phyloP scores from a whole-genome alignment of 2,888 invertebrate species.

The Pinctada fucata region DNA sequence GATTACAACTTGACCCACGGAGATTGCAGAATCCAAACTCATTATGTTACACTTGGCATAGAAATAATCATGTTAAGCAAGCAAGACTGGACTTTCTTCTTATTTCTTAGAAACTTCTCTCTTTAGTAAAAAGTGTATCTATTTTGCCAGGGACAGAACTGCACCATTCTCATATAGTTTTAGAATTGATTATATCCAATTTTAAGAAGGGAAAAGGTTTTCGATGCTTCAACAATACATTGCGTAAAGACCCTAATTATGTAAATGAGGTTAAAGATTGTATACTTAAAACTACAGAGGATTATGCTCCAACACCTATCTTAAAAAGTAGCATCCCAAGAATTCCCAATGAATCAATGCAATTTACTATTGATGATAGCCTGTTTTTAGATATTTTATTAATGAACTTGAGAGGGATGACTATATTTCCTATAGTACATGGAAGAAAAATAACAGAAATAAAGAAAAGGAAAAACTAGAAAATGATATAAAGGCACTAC shows the following conservation, averaged over 20 bases:
- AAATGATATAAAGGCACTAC: not conserved
- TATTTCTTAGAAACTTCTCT: not conserved
- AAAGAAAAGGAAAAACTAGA: not conserved
- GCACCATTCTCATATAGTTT: not conserved
- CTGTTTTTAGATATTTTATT: slow-evolving; percentile 29
- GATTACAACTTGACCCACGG: slow-evolving; percentile 4
- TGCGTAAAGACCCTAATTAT: not conserved
- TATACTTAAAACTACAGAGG: not conserved
- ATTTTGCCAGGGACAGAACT: not conserved
- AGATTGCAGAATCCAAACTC: not conserved
- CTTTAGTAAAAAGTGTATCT: not conserved
- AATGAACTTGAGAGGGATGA: slow-evolving; percentile 31
- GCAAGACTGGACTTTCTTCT: slow-evolving; percentile 27
- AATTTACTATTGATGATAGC: slow-evolving; percentile 33
- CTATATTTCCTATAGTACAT: slow-evolving; percentile 22
- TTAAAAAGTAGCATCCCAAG: not conserved
- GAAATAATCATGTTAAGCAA: slow-evolving; percentile 2
- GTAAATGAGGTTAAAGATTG: not conserved
- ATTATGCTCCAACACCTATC: not conserved
- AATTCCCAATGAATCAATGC: slow-evolving; percentile 13
- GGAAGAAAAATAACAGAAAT: slow-evolving; percentile 16
- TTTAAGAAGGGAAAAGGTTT: not conserved
- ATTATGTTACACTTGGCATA: slow-evolving; percentile 12
- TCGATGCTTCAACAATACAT: slow-evolving; percentile 28
- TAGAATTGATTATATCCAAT: not conserved